Base-by-base conservation (phyloP, 2,888 invertebrate genomes). In the Ceraclea dissimilis region DNA sequence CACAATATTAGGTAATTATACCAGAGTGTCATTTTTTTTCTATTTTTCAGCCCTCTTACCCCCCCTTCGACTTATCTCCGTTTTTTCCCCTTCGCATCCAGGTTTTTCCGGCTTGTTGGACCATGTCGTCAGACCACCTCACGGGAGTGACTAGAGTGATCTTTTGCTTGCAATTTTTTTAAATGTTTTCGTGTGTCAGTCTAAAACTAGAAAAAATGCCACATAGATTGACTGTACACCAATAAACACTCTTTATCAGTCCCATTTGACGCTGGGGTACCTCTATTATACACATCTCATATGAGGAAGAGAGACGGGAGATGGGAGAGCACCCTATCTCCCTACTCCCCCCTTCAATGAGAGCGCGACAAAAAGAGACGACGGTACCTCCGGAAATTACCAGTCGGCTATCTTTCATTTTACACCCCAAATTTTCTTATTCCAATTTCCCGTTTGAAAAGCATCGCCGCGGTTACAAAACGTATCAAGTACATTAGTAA, bases 381-480 rank as follows among this genome's bases (percentile, higher is more conserved):
- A 74, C 65, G 65, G 69, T 68, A 66, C 69, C 68, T 68, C 68
- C 82, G 82, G 83, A 83, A 83, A 83, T 83, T 83, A 83, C 82
- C 76, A 81, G 79, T 80, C 82, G 80, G 81, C 83, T 83, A 83
- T 83, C 83, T 83, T 83, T 82, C 83, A 83, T 83, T 83, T 83
- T 83, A 83, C 83, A 82, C 82, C 82, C 82, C 79, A 82, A 83
- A 83, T 83, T 83, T 83, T 83, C 83, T 83, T 83, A 83, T 83
- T 83, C 83, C 83, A 83, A 83, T 83, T 83, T 83, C 83, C 79
- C 63, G 63, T 64, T 63, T 63, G 64, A 61, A 59, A 57, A 54
- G 59, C 55, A 21, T 33, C 43, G 74, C 70, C 73, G 65, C 54
- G 46, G 39, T n/a, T 13, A 33, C 56, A 39, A 47, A 60, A 55